Conservation (phyloP, 2,888 invertebrate genomes). For the Willowsia nigromaculata region DNA sequence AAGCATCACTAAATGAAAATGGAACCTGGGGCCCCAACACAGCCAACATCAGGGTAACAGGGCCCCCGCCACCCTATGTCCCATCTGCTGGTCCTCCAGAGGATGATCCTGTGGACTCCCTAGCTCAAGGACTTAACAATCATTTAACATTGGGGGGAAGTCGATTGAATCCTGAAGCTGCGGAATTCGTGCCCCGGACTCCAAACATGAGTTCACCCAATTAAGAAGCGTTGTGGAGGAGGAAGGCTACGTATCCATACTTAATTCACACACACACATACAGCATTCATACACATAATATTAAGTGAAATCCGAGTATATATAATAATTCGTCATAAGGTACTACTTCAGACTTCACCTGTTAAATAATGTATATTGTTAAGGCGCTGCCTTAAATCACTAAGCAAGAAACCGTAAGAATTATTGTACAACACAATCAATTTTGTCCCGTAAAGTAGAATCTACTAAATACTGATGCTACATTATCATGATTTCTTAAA, state of each 20-base stretch:
- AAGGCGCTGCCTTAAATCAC: neutral
- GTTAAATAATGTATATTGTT: neutral
- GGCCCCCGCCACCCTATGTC: constrained; percentile 66
- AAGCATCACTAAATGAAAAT: constrained; percentile 84
- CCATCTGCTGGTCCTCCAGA: constrained; percentile 16
- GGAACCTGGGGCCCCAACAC: constrained; percentile 77
- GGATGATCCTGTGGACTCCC: constrained; percentile 70
- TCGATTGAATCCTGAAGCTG: constrained; percentile 90
- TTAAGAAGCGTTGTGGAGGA: neutral
- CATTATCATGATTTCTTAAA: neutral
- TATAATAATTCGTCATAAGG: neutral
- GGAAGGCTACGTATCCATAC: neutral
- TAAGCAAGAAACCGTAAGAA: neutral
- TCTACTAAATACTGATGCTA: neutral
- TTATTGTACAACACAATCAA: constrained; percentile 53
- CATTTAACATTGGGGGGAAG: constrained; percentile 80
- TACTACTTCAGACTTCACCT: neutral
- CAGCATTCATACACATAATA: neutral
- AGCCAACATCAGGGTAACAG: constrained; percentile 72
- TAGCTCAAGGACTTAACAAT: constrained; percentile 74
- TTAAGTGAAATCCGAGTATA: neutral
- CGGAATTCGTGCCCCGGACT: constrained; percentile 87
- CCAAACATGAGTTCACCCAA: constrained; percentile 65
- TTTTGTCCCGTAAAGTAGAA: constrained; percentile 26
- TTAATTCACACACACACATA: neutral